Conservation (phyloP, 2,888 invertebrate species). For the Flexamia atlantica region DNA sequence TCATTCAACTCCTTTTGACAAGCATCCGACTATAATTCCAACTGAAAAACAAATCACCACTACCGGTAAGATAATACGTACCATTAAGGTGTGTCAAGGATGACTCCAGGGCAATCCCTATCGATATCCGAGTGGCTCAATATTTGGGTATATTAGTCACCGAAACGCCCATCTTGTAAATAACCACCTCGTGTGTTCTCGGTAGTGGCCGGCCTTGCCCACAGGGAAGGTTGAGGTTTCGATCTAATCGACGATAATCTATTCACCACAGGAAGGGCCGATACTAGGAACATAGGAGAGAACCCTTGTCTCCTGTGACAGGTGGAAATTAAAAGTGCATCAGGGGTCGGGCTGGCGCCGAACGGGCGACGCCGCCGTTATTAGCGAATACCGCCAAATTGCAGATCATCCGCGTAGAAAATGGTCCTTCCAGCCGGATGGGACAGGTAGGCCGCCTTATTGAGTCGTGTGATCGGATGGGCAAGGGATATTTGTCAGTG, state of each 20-base stretch:
- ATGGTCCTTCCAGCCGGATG: slow-evolving; percentile 46
- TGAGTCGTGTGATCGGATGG: slow-evolving; percentile 22
- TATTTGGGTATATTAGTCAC: slow-evolving; percentile 45
- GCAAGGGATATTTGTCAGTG: not conserved
- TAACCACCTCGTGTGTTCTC: slow-evolving; percentile 8
- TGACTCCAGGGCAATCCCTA: slow-evolving; percentile 21
- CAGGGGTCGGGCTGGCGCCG: slow-evolving; percentile 46
- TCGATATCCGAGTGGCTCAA: slow-evolving; percentile 33
- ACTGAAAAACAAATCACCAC: slow-evolving; percentile 4
- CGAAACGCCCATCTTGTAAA: slow-evolving; percentile 9
- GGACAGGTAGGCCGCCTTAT: slow-evolving; percentile 5
- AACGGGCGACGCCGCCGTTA: slow-evolving; percentile 41
- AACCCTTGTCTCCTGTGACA: slow-evolving; percentile 54
- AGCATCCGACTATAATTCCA: not conserved
- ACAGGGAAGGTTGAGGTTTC: slow-evolving; percentile 45
- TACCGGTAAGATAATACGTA: slow-evolving; percentile 25
- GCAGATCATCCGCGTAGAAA: slow-evolving; percentile 58
- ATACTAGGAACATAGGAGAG: slow-evolving; percentile 28
- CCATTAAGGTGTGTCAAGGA: slow-evolving; percentile 20
- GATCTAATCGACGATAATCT: slow-evolving; percentile 54
- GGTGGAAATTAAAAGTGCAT: slow-evolving; percentile 58
- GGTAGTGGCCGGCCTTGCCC: slow-evolving; percentile 47
- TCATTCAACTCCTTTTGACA: not conserved
- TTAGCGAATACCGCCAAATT: slow-evolving; percentile 59
- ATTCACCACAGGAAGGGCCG: slow-evolving; percentile 54